A percentile compares a stretch with the other conserved stretches of the same genome.
phyloP scores from a whole-genome alignment of 2,797 vertebrate genomes.

The Prionace glauca region DNA sequence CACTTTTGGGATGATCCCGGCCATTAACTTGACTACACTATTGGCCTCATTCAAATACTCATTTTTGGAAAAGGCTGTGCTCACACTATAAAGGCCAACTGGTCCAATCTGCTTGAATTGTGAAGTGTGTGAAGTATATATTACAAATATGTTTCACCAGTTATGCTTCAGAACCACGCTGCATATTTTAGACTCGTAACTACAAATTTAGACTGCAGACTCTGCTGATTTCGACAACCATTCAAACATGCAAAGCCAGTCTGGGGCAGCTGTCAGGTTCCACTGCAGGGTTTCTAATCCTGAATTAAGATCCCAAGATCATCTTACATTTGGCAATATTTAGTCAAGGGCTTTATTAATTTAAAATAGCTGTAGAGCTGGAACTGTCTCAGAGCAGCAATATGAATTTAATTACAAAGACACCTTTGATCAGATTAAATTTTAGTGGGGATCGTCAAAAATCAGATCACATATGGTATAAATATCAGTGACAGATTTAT shows the following conservation, averaged over 20 bases:
- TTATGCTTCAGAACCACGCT: background rate
- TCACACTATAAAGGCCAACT: background rate
- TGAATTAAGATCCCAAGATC: constrained; percentile 45
- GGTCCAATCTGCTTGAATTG: background rate
- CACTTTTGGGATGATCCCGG: too few relatives aligned
- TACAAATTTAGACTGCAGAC: constrained; percentile 6
- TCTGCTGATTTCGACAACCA: background rate
- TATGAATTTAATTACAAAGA: constrained; percentile 47
- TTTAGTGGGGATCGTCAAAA: constrained; percentile 37
- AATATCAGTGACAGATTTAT: constrained; percentile 28
- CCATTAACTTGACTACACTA: background rate
- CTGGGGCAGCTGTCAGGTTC: constrained; percentile 38
- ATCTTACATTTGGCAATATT: constrained; percentile 45
- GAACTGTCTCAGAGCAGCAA: constrained; percentile 3
- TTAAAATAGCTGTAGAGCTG: constrained; percentile 44
- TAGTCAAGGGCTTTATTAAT: constrained; percentile 42
- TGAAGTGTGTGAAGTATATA: background rate
- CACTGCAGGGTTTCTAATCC: constrained; percentile 39
- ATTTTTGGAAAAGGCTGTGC: background rate
- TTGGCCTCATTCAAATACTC: background rate
- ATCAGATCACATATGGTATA: constrained; percentile 36
- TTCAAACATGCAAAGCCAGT: background rate
- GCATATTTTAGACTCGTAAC: background rate
- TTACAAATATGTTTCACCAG: constrained; percentile 11
- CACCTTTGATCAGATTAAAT: constrained; percentile 41